These are phyloP conservation scores for Strix occidentalis DNA, from an alignment of 2,797 vertebrate species.

Conservation along the genomic window DNA sequence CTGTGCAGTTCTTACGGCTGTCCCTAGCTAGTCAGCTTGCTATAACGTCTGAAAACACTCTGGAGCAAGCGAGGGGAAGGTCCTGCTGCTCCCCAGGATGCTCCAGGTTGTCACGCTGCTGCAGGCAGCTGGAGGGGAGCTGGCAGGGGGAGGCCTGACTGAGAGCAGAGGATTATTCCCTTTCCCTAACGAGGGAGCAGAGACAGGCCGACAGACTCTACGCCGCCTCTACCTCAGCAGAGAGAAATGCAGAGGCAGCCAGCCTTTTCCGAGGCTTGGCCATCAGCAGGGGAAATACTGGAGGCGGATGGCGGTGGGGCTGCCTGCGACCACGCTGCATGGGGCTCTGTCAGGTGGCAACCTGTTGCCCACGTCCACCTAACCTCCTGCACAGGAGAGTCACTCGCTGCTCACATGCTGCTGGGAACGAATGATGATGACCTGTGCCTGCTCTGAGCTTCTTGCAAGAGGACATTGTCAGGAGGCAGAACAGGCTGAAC, in stretches of 20 bases:
- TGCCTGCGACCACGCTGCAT: not conserved
- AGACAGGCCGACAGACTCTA: not conserved
- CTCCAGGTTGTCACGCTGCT: not conserved
- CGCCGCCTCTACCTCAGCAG: not conserved
- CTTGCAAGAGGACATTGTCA: not conserved
- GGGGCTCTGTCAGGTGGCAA: not conserved
- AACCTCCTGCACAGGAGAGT: not conserved
- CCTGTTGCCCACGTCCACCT: not conserved
- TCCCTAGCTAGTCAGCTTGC: not conserved
- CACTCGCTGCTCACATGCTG: not conserved
- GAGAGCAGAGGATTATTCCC: not conserved
- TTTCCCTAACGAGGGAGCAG: not conserved
- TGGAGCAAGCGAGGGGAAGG: not conserved
- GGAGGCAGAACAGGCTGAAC: not conserved
- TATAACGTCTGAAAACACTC: not conserved
- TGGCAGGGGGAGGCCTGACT: not conserved
- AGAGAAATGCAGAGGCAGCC: not conserved
- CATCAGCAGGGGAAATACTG: not conserved
- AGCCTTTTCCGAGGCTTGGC: not conserved
- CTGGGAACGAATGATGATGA: not conserved
- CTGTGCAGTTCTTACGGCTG: not conserved
- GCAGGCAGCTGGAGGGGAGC: not conserved
- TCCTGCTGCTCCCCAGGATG: not conserved
- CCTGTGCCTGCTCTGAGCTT: not conserved
- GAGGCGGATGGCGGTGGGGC: not conserved